Percentiles rank a stretch among this genome's conserved stretches.
phyloP scores from a whole-genome alignment of 2,888 invertebrate species.

The Nephrotoma flavescens region DNA sequence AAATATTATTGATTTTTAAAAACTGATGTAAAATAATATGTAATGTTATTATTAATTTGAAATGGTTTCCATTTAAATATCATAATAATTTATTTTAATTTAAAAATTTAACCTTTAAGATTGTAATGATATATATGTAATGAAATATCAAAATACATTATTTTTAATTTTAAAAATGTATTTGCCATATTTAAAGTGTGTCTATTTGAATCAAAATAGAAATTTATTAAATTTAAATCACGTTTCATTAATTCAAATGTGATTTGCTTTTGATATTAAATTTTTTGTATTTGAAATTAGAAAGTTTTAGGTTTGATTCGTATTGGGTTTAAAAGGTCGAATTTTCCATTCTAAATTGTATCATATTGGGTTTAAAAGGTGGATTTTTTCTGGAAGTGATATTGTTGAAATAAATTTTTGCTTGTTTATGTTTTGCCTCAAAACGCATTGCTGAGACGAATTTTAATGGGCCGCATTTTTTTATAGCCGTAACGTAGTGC shows the following conservation, averaged over 20 bases:
- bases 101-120: not conserved
- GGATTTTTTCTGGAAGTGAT: not conserved
- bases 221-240: no score
- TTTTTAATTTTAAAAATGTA: not conserved
- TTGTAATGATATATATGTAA: not conserved
- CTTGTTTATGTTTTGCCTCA: constrained; percentile 4
- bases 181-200: not conserved
- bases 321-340: no score
- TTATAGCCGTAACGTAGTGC: constrained; percentile 10
- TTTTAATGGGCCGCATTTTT: constrained; percentile 11
- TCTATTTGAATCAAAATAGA: not conserved
- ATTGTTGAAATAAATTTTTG: not conserved
- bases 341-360: no score
- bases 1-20: not conserved
- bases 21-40: not conserved
- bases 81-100: not conserved
- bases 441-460: not conserved
- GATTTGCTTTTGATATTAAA: no score
- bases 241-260: no score
- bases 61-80: no score
- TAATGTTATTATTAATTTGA: no score
- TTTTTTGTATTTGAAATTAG: not conserved
- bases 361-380: no score
- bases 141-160: not conserved
- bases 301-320: not conserved